Evolutionary conservation across 2,797 vertebrate species (phyloP).

Genomic region (Danio tinwini): DNA sequence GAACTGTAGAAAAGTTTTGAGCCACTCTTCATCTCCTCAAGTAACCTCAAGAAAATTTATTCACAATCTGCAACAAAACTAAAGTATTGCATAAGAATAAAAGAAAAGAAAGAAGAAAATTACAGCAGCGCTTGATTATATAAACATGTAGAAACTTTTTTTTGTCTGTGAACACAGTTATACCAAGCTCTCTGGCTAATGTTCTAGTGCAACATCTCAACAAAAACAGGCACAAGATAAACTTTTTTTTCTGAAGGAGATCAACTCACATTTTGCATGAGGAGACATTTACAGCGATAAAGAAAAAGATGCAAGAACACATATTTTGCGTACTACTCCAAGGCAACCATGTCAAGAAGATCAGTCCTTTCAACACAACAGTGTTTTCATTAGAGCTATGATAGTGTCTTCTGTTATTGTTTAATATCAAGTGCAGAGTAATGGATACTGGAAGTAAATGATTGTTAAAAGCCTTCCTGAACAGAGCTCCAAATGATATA

Average conservation of each 20-base stretch:
- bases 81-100: constrained; percentile 52
- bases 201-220: constrained; percentile 64
- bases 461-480: constrained; percentile 43
- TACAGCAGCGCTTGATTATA: constrained; percentile 66
- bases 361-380: constrained; percentile 39
- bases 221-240: constrained; percentile 58
- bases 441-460: constrained; percentile 31
- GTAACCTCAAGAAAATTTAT: constrained; percentile 63
- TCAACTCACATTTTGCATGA: constrained; percentile 53
- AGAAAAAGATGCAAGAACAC: constrained; percentile 53
- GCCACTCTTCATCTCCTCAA: constrained; percentile 2
- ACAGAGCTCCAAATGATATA: not conserved
- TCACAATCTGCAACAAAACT: constrained; percentile 59
- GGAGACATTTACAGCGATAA: constrained; percentile 33
- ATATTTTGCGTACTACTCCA: constrained; percentile 56
- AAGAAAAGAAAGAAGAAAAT: constrained; percentile 61
- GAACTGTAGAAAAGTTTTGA: not conserved
- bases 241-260: constrained; percentile 18
- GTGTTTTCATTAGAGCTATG: constrained; percentile 22
- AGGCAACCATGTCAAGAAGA: constrained; percentile 60
- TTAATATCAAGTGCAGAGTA: constrained; percentile 36
- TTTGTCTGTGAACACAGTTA: constrained; percentile 58
- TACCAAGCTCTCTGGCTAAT: constrained; percentile 55
- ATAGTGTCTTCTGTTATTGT: constrained; percentile 36
- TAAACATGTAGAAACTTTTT: constrained; percentile 58